Conservation (phyloP, 2,113 vertebrate species). For the Glaucomys volans region DNA sequence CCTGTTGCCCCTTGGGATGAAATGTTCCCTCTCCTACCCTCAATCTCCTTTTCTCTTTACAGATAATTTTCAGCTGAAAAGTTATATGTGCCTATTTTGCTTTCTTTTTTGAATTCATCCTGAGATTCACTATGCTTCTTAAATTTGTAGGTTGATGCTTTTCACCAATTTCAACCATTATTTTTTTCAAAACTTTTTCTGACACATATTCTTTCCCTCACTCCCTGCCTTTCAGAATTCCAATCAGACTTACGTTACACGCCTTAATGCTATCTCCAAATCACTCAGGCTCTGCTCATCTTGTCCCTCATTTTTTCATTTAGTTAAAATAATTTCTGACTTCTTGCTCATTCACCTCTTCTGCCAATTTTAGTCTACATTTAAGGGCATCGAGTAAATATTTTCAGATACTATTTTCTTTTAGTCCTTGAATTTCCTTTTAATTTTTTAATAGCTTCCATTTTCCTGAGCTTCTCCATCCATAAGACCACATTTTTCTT, state of each 20-base stretch:
- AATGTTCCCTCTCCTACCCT: neutral
- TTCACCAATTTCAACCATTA: neutral
- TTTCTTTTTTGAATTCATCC: neutral
- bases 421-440: slow-evolving; percentile 8
- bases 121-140: slow-evolving; percentile 8
- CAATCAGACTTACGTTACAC: neutral
- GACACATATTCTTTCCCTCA: neutral
- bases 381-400: neutral
- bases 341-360: neutral
- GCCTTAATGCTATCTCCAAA: too few species aligned
- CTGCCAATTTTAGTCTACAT: neutral
- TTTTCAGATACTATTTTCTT: neutral
- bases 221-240: neutral
- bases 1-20: neutral
- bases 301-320: neutral
- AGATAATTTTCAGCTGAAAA: neutral
- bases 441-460: neutral
- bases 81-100: neutral
- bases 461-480: slow-evolving; percentile 6
- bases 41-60: neutral
- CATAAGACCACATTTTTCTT: neutral
- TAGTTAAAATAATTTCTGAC: neutral
- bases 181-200: neutral
- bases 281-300: neutral
- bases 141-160: neutral